These are phyloP conservation scores for Tetragonula clypearis DNA, from an alignment of 1,140 invertebrate genomes.

Conservation along the genomic window DNA sequence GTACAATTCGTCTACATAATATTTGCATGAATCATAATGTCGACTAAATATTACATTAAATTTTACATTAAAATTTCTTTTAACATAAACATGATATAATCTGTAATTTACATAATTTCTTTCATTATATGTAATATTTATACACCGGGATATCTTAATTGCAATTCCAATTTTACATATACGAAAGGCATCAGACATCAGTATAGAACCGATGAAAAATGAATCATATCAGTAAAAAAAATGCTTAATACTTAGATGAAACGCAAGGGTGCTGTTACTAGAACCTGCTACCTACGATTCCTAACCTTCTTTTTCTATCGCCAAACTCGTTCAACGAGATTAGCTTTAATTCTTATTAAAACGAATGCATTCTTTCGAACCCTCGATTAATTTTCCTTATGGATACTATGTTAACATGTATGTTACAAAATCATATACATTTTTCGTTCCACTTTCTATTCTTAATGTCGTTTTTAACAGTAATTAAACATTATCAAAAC, in stretches of 20 bases:
- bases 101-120: slow-evolving; percentile 11
- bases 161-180: neutral
- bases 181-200: neutral
- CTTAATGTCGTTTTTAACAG: neutral
- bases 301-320: neutral
- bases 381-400: neutral
- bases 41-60: neutral
- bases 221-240: neutral
- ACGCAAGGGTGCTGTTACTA: neutral
- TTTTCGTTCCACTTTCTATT: neutral
- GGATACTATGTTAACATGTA: neutral
- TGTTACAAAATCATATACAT: neutral
- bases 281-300: neutral
- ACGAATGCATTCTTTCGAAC: neutral
- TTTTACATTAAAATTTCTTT: neutral
- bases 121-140: neutral
- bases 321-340: neutral
- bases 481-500: neutral
- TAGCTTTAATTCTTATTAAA: neutral
- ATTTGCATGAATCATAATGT: slow-evolving; percentile 3
- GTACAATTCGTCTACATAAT: neutral
- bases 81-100: neutral
- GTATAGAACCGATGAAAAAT: neutral
- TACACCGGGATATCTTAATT: neutral
- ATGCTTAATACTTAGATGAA: neutral